phyloP scores from a whole-genome alignment of 1,140 invertebrate genomes.

The Ylistrum balloti region DNA sequence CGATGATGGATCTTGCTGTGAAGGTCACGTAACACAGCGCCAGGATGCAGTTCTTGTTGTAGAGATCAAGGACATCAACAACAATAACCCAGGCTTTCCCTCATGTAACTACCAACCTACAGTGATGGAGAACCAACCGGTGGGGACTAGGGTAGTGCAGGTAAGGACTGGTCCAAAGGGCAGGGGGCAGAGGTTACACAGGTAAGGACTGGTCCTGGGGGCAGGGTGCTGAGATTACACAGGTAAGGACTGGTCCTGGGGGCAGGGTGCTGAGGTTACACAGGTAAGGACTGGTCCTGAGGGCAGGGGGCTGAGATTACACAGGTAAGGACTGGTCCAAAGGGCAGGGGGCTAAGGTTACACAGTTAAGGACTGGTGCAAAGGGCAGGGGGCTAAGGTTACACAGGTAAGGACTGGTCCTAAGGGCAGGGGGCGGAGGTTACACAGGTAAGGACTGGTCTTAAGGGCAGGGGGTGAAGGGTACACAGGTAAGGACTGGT shows the following conservation, averaged over 20 bases:
- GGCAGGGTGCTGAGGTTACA: not conserved
- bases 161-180: slow-evolving; percentile 54
- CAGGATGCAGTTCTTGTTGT: slow-evolving; percentile 63
- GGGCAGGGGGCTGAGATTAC: too few relatives aligned
- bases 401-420: too few relatives aligned
- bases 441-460: too few relatives aligned
- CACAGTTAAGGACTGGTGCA: too few relatives aligned
- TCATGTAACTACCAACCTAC: slow-evolving; percentile 69
- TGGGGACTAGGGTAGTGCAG: slow-evolving; percentile 67
- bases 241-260: not conserved
- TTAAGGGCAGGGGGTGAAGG: too few relatives aligned
- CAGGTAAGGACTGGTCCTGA: not conserved
- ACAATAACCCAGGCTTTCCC: slow-evolving; percentile 74
- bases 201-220: not conserved
- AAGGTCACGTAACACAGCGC: slow-evolving; percentile 58
- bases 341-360: too few relatives aligned
- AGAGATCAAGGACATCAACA: slow-evolving; percentile 75
- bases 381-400: too few relatives aligned
- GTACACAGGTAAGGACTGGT: too few relatives aligned
- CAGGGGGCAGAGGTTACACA: not conserved
- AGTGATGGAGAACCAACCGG: slow-evolving; percentile 69
- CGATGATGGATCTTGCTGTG: slow-evolving; percentile 78
- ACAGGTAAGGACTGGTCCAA: too few relatives aligned
- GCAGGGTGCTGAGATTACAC: not conserved
- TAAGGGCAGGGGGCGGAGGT: too few relatives aligned